Evolutionary conservation across 2,113 vertebrate species (phyloP), one percentile per base, ranked within the genome.

Genomic region (Nesogale talazaci): DNA sequence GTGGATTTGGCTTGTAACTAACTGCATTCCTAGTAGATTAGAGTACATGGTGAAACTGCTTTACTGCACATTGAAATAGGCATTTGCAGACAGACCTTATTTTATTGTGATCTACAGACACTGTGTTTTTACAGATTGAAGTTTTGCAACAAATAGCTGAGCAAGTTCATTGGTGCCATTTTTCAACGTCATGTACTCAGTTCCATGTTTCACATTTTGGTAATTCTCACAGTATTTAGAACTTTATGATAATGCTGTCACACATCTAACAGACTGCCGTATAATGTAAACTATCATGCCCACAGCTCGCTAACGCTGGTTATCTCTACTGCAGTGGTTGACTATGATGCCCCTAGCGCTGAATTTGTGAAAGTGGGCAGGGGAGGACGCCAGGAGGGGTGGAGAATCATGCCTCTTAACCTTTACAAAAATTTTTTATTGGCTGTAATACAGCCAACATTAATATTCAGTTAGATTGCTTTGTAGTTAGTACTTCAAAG

Each of bases 21-120:
- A n/a, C n/a, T 65, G 93, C 63, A 63, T 70, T 17, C 79, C 36
- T 90, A 75, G 59, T 91, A 42, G 25, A n/a, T 76, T 27, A 83
- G 40, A 85, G 36, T 86, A 16, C 1, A 75, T 11, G 87, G 19
- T 46, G 61, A 17, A 88, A 59, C 38, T 77, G n/a, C 72, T 80
- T 87, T 81, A 57, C 87, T 84, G 81, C 31, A 56, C 29, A 77
- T 89, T 70, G 92, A 86, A 80, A 79, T 31, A 93, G 27, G 31
- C 27, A 78, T 95, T 93, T 93, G 61, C 20, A 61, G 59, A 19
- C 59, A 61, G 17, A 61, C 59, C 22, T 61, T 61, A 4, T 11
- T 61, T 61, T 61, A 61, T 61, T 61, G 59, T 61, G 59, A 19
- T 61, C 4, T 61, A 6, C 59, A 61, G 59, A 61, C 46, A 8